Conservation (phyloP, 2,113 vertebrate species). For the Regulus satrapa region DNA sequence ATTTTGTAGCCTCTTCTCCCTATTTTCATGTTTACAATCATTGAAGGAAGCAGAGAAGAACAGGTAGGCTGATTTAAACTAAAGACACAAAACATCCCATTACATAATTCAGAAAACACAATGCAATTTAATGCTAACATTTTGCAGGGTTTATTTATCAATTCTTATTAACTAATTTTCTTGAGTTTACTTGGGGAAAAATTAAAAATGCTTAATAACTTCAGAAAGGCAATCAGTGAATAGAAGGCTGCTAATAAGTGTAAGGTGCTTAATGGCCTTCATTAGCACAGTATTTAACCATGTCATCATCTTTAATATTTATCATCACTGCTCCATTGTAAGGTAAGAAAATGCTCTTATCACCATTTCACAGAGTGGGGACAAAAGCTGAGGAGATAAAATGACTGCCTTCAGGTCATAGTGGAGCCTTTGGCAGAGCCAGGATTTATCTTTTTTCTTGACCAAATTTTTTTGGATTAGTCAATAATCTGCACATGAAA, state of each 20-base stretch:
- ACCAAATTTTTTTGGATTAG: neutral
- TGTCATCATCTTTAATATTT: conserved; percentile 3
- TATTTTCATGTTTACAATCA: neutral
- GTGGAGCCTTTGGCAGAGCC: neutral
- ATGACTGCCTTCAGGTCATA: neutral
- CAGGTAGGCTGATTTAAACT: neutral
- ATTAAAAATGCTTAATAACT: neutral
- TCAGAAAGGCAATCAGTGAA: neutral
- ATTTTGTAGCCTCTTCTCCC: neutral
- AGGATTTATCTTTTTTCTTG: neutral
- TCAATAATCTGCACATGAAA: neutral
- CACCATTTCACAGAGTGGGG: conserved; percentile 4
- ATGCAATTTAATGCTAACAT: neutral
- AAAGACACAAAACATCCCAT: neutral
- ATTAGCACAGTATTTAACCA: neutral
- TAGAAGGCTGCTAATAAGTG: neutral
- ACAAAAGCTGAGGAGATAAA: conserved; percentile 4
- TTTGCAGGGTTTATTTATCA: neutral
- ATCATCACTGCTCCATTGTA: neutral
- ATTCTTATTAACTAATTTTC: neutral
- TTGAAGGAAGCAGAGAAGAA: neutral
- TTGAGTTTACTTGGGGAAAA: neutral
- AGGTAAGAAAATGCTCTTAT: conserved; percentile 30
- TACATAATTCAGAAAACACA: neutral
- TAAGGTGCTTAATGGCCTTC: neutral